Evolutionary conservation across 2,888 invertebrate species (phyloP).

Genomic region (Rugalucina vietnamica): DNA sequence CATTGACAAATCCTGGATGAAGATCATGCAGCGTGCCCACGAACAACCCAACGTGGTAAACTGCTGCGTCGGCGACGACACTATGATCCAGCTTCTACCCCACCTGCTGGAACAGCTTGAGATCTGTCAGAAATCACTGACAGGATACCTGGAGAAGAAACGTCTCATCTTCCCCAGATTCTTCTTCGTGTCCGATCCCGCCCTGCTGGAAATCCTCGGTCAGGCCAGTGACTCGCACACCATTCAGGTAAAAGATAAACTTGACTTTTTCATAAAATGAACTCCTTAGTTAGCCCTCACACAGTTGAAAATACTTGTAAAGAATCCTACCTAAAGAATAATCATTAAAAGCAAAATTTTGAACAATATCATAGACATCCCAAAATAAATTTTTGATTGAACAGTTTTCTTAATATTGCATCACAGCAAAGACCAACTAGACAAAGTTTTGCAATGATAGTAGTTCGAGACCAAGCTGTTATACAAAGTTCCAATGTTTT

Average conservation of each 20-base stretch:
- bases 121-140: slow-evolving; percentile 97
- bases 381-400: no score
- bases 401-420: no score
- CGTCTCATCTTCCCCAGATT: slow-evolving; percentile 83
- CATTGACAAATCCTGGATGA: slow-evolving; percentile 99
- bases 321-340: no score
- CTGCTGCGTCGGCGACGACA: slow-evolving; percentile 98
- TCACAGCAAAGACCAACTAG: no score
- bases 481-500: neutral
- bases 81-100: slow-evolving; percentile 94
- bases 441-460: no score
- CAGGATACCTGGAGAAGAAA: slow-evolving; percentile 88
- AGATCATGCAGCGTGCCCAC: slow-evolving; percentile 95
- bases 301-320: no score
- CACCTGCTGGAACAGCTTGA: slow-evolving; percentile 98
- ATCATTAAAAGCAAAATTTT: no score
- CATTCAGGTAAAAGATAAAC: slow-evolving; percentile 80
- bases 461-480: no score
- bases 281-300: no score
- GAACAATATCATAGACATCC: no score
- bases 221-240: slow-evolving; percentile 85
- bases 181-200: slow-evolving; percentile 85
- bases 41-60: slow-evolving; percentile 98
- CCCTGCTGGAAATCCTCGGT: slow-evolving; percentile 84
- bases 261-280: no score